Conservation (phyloP, 1,140 invertebrate species). For the Cydia fagiglandana region DNA sequence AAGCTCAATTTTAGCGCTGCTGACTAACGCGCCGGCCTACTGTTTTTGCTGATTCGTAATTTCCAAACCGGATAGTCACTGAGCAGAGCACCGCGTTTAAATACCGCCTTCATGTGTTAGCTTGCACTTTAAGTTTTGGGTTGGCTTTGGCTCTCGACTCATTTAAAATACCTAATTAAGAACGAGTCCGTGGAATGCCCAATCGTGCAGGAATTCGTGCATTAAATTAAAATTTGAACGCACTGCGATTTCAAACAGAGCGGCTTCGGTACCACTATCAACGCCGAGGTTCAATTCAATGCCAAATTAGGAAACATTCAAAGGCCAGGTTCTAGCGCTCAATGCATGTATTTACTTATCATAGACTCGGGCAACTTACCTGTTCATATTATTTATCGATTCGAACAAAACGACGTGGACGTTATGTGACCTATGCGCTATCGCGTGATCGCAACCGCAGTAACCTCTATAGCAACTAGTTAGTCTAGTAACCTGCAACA, state of each 20-base stretch:
- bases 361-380: no score
- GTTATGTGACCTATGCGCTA: not conserved
- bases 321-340: not conserved
- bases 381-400: constrained; percentile 8
- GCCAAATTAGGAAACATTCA: not conserved
- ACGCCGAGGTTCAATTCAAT: not conserved
- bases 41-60: constrained; percentile 25
- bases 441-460: constrained; percentile 6
- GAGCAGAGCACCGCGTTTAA: not conserved
- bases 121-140: not conserved
- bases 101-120: not conserved
- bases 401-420: not conserved
- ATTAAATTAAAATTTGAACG: constrained; percentile 18
- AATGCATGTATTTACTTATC: not conserved
- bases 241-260: not conserved
- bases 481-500: not conserved
- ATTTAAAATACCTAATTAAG: constrained; percentile 12
- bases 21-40: not conserved
- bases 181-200: constrained; percentile 13
- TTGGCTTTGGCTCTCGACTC: not conserved
- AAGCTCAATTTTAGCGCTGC: constrained; percentile 19
- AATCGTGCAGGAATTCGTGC: constrained; percentile 12
- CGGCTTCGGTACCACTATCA: not conserved
- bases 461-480: constrained; percentile 1
- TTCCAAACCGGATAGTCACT: constrained; percentile 24